Evolutionary conservation across 1,140 invertebrate genomes (phyloP), one percentile per base, ranked within the genome.

Genomic region (Ips nitidus): DNA sequence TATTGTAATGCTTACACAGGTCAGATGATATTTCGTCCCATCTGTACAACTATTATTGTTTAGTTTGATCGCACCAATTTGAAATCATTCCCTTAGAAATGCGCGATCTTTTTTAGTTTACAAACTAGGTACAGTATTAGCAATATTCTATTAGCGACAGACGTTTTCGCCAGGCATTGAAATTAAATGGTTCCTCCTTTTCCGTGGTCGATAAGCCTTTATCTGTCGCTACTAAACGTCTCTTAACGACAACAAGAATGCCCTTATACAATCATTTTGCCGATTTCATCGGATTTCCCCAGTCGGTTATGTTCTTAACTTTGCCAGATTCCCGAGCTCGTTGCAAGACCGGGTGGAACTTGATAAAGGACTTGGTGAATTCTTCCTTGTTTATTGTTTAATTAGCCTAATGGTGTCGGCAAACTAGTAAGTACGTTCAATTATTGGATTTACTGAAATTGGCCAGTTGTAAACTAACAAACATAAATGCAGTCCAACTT

Each of bases 191-290:
- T 42, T 43, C 37, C 41, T 3, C 38, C 52, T 37, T 52, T 65
- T 39, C 53, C 52, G 5, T 4, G 36, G 40, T 56, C 63, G 63
- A 65, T 65, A 65, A 65, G 63, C 39, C 36, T 45, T 65, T 55
- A 65, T 55, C 63, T 43, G 63, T 3, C 53, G 52, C 63, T 4
- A 40, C 63, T 65, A 65, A 65, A 56, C 63, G 63, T 45, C 52
- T 65, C 42, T 65, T 65, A 65, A 65, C 56, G 63, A 65, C 52
- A 56, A 65, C 63, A 65, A 36, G 63, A 56, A 57, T 45, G 53
- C 36, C 63, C 63, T 65, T 43, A 65, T 56, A 65, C 63, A 65
- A 65, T 65, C 52, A 55, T n/a, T 38, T 43, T 36, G 22, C 41
- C 63, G 52, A 57, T 65, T 65, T 56, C 60, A 3, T 36, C 58